Conservation (phyloP, 2,888 invertebrate species). For the Drosophila neotestacea region DNA sequence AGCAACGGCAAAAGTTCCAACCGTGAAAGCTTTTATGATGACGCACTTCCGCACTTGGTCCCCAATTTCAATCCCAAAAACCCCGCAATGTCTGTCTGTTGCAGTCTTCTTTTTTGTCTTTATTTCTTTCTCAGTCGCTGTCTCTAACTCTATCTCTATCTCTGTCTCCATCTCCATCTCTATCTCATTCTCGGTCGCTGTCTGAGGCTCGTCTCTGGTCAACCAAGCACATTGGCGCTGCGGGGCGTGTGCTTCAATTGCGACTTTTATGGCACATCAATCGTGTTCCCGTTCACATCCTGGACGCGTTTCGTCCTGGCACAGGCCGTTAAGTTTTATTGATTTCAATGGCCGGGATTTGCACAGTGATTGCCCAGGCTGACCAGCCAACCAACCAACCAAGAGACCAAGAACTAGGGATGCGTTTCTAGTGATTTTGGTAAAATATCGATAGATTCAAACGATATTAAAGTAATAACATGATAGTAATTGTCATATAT, state of each 20-base stretch:
- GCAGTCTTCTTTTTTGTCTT: slow-evolving; percentile 15
- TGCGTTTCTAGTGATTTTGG: too few species aligned
- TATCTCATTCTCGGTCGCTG: not conserved
- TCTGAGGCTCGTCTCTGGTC: slow-evolving; percentile 43
- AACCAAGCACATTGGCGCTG: slow-evolving; percentile 59
- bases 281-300: slow-evolving; percentile 52
- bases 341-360: slow-evolving; percentile 83
- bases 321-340: slow-evolving; percentile 83
- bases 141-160: not conserved
- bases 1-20: slow-evolving; percentile 53
- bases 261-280: slow-evolving; percentile 82
- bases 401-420: not conserved
- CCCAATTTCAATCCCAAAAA: slow-evolving; percentile 3
- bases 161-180: slow-evolving; percentile 7
- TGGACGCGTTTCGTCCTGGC: slow-evolving; percentile 35
- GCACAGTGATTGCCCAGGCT: slow-evolving; percentile 75
- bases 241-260: slow-evolving; percentile 80
- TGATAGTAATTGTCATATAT: too few species aligned
- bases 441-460: too few species aligned
- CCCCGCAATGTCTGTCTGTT: slow-evolving; percentile 22
- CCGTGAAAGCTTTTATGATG: slow-evolving; percentile 81
- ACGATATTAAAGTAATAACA: too few species aligned
- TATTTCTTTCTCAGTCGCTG: slow-evolving; percentile 5
- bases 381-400: slow-evolving; percentile 37
- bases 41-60: slow-evolving; percentile 76